Conservation (phyloP, 2,888 invertebrate genomes). For the Leptinotarsa rubiginosa region DNA sequence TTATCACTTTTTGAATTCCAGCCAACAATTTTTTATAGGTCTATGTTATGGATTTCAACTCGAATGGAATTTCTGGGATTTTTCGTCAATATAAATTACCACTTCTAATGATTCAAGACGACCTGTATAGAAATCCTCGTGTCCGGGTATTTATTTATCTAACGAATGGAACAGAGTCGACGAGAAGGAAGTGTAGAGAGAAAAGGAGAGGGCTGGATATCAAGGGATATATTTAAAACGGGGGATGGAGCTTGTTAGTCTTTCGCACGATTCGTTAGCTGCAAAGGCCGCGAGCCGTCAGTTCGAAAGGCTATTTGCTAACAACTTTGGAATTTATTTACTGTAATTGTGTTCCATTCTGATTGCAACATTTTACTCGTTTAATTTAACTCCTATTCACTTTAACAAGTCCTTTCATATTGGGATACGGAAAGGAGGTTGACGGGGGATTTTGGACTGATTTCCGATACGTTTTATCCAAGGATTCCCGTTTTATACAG, state of each 20-base stretch:
- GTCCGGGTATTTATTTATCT: constrained; percentile 24
- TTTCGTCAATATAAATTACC: background rate
- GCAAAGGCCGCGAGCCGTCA: constrained; percentile 54
- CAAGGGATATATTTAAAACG: constrained; percentile 53
- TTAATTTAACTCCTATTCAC: constrained; percentile 53
- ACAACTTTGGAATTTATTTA: constrained; percentile 59
- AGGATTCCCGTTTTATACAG: background rate
- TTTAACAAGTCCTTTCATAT: constrained; percentile 37
- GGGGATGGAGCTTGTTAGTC: constrained; percentile 58
- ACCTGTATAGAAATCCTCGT: constrained; percentile 13
- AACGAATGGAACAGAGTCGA: constrained; percentile 31
- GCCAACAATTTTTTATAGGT: too few species aligned
- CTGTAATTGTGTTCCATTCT: constrained; percentile 57
- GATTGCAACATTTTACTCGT: constrained; percentile 57
- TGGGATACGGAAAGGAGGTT: background rate
- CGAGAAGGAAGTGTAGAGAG: constrained; percentile 30
- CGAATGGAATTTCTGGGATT: too few species aligned
- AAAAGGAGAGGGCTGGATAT: constrained; percentile 38
- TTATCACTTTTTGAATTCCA: too few species aligned
- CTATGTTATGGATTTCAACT: too few species aligned
- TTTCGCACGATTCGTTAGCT: constrained; percentile 59
- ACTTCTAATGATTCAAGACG: background rate
- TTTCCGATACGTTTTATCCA: too few species aligned
- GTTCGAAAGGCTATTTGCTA: constrained; percentile 57
- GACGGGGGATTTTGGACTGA: background rate